Evolutionary conservation across 2,888 invertebrate genomes (phyloP).

Genomic region (Hyalella azteca): DNA sequence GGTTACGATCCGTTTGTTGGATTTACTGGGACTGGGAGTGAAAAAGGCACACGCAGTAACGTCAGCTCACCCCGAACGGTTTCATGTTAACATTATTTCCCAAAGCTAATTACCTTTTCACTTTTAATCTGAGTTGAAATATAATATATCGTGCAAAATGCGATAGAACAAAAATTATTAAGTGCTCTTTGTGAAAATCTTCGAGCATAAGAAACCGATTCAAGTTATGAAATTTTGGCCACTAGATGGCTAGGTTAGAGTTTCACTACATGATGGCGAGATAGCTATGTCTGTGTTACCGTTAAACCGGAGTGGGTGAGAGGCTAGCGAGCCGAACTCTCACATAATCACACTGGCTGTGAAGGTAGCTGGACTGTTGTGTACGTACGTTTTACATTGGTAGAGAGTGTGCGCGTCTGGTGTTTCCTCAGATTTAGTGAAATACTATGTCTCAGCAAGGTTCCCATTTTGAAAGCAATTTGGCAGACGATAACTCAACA

Average conservation of each 20-base stretch:
- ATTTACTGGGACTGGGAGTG: too few species aligned
- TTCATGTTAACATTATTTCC: too few species aligned
- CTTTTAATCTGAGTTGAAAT: too few species aligned
- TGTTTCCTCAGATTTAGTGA: not conserved
- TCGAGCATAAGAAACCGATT: too few species aligned
- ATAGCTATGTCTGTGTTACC: not conserved
- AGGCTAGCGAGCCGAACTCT: not conserved
- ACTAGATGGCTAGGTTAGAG: not conserved
- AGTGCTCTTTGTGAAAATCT: too few species aligned
- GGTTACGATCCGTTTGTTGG: too few species aligned
- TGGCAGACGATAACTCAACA: not conserved
- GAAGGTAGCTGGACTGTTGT: not conserved
- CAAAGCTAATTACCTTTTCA: too few species aligned
- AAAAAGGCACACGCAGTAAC: too few species aligned
- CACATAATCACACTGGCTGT: constrained; percentile 31
- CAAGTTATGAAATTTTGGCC: too few species aligned
- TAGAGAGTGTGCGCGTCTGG: not conserved
- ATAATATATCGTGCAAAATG: too few species aligned
- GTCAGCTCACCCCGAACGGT: too few species aligned
- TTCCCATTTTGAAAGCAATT: not conserved
- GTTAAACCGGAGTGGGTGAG: not conserved
- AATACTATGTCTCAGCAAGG: not conserved
- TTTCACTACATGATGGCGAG: not conserved
- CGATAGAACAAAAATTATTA: too few species aligned
- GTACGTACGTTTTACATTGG: not conserved